Base-by-base conservation (phyloP, 1,140 invertebrate species). In the Anoplolepis gracilipes region DNA sequence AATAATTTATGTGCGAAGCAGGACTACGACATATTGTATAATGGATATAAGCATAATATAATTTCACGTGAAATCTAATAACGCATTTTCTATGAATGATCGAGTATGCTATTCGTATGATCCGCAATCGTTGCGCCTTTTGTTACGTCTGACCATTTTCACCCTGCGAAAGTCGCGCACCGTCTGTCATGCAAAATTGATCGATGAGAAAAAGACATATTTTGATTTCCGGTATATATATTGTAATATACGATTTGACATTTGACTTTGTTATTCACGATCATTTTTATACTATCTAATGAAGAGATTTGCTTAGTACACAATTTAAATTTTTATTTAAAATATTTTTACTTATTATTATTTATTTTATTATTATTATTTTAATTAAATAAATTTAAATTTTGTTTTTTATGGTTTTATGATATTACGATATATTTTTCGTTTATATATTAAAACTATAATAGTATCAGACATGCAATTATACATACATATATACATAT, bases 71-170 rank as follows among this genome's bases (percentile, higher is more conserved):
- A 28, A n/a, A n/a, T n/a, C 78, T 72, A 82, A 82, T 49, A 28
- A 42, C 33, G 67, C 53, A 19, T 57, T 42, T n/a, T 57, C 36
- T 72, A 36, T 49, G 53, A 30, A 82, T 82, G 78, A 82, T 82
- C 53, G 78, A 82, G 65, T 59, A n/a, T n/a, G 67, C 36, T 72
- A 59, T 11, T 82, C 36, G 13, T 72, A 82, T 59, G 59, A 72
- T 82, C 53, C 19, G 13, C 13, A 53, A 5, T 13, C 49, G 36
- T 59, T 72, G 33, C 53, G 36, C 53, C 67, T 72, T 82, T 72
- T 72, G 25, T 79, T 22, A 25, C 22, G 13, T 22, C 22, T 11
- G 7, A 19, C 11, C 28, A 1, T 25, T 64, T 49, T 42, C 78
- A 72, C 72, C 19, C 19, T 36, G 11, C 33, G 36, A 59, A 72